Percentiles rank a stretch among this genome's conserved stretches.
phyloP scores from a whole-genome alignment of 2,888 invertebrate genomes.

The Acanthosoma haemorrhoidale region DNA sequence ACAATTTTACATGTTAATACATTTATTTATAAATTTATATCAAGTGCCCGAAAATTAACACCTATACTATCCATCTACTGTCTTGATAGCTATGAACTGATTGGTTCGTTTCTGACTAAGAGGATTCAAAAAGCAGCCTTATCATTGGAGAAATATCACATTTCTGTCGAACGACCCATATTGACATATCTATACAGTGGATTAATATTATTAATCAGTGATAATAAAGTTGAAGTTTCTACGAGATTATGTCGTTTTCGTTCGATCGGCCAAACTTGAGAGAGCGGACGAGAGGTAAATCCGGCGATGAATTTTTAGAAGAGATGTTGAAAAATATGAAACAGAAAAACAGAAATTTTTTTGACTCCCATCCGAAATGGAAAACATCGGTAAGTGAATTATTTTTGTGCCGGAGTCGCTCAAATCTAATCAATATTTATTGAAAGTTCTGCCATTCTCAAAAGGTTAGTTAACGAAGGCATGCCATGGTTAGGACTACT shows the following conservation, averaged over 20 bases:
- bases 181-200: neutral
- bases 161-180: constrained; percentile 15
- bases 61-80: too few relatives aligned
- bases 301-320: constrained; percentile 44
- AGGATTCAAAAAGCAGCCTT: constrained; percentile 29
- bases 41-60: too few relatives aligned
- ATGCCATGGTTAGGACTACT: neutral
- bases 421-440: too few relatives aligned
- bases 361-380: constrained; percentile 41
- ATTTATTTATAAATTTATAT: too few relatives aligned
- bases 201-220: neutral
- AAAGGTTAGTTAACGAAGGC: neutral
- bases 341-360: constrained; percentile 43
- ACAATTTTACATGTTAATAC: too few relatives aligned
- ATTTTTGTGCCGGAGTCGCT: neutral
- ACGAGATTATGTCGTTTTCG: constrained; percentile 41
- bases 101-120: constrained; percentile 12
- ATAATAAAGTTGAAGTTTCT: neutral
- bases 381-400: constrained; percentile 26
- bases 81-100: constrained; percentile 5
- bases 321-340: constrained; percentile 43
- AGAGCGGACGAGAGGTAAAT: constrained; percentile 43
- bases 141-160: constrained; percentile 29
- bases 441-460: neutral
- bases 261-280: constrained; percentile 43